Percentiles rank a stretch among this genome's conserved stretches.
phyloP scores from a whole-genome alignment of 2,797 vertebrate genomes.

The Hydrolagus colliei region DNA sequence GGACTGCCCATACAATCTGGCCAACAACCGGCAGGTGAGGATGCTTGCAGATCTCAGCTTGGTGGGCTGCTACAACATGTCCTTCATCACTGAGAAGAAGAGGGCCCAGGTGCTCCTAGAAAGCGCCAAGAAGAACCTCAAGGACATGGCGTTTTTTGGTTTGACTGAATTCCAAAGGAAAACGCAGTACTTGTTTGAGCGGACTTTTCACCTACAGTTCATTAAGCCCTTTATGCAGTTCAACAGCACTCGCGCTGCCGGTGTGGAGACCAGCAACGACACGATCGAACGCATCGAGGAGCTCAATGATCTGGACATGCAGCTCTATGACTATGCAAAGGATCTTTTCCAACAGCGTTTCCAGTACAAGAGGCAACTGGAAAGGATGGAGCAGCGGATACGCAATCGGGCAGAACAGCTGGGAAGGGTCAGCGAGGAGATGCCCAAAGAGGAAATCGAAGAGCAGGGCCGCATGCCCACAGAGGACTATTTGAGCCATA shows the following conservation, averaged over 20 bases:
- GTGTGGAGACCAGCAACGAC: constrained; percentile 82
- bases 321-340: constrained; percentile 92
- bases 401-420: constrained; percentile 75
- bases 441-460: constrained; percentile 65
- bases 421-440: constrained; percentile 58
- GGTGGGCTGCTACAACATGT: constrained; percentile 98
- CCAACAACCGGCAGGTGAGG: constrained; percentile 90
- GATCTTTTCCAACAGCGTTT: constrained; percentile 97
- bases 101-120: constrained; percentile 88
- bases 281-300: constrained; percentile 90
- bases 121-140: constrained; percentile 94
- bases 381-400: constrained; percentile 83
- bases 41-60: constrained; percentile 94
- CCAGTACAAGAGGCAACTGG: constrained; percentile 87
- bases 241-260: constrained; percentile 90
- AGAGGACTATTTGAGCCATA: constrained; percentile 99
- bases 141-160: constrained; percentile 97
- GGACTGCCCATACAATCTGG: constrained; percentile 93
- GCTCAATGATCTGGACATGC: constrained; percentile 93
- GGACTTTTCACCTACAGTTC: constrained; percentile 92
- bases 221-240: constrained; percentile 98
- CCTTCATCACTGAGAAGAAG: constrained; percentile 87
- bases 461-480: constrained; percentile 80
- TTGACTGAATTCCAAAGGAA: constrained; percentile 97
- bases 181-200: constrained; percentile 96